A percentile compares a stretch with the other conserved stretches of the same genome.
Conservation (phyloP, 2,113 vertebrate species). For the Misgurnus anguillicaudatus region DNA sequence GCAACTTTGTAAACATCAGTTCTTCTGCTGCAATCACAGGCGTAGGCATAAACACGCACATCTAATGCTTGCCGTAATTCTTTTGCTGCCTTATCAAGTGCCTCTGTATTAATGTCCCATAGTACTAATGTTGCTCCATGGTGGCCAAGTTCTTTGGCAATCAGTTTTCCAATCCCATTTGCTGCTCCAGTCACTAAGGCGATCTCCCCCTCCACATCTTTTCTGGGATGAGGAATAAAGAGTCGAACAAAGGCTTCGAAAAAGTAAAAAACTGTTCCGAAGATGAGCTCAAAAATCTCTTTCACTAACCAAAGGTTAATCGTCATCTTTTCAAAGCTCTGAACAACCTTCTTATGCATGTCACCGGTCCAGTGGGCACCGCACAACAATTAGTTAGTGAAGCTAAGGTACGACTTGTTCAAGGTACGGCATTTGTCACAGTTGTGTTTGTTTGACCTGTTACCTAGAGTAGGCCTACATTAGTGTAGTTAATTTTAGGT, state of each 20-base stretch:
- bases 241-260: conserved; percentile 51
- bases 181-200: conserved; percentile 53
- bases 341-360: conserved; percentile 49
- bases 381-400: background rate
- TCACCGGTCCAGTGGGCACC: background rate
- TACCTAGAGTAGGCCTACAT: conserved; percentile 34
- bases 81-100: conserved; percentile 41
- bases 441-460: conserved; percentile 35
- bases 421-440: background rate
- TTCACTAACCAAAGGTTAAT: conserved; percentile 38
- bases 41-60: conserved; percentile 48
- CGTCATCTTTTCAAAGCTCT: conserved; percentile 28
- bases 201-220: conserved; percentile 55
- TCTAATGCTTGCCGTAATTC: conserved; percentile 34
- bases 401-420: conserved; percentile 17
- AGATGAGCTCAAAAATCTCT: conserved; percentile 32
- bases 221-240: conserved; percentile 42
- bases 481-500: conserved; percentile 45
- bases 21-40: conserved; percentile 50
- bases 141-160: conserved; percentile 46
- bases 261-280: conserved; percentile 46
- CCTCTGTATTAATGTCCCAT: conserved; percentile 53
- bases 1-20: conserved; percentile 53
- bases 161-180: conserved; percentile 46
- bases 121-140: conserved; percentile 48